A percentile compares a stretch with the other conserved stretches of the same genome.
These are phyloP conservation scores for Hippocampus zosterae DNA, from an alignment of 2,113 vertebrate genomes.

Conservation along the genomic window DNA sequence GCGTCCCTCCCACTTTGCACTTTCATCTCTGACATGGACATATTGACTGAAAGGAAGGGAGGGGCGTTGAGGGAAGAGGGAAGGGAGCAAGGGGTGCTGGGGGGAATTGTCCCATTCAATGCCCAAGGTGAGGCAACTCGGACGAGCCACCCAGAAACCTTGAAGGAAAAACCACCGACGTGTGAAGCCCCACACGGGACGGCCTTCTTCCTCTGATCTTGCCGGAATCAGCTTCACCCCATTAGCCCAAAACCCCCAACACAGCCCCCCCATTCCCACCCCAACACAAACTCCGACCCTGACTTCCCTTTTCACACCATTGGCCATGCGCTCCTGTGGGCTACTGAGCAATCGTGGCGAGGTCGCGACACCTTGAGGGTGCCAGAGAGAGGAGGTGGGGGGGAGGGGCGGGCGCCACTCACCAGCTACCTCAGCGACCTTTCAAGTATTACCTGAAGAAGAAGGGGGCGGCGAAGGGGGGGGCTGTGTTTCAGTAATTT, in stretches of 20 bases:
- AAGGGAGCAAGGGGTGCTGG: slow-evolving; percentile 50
- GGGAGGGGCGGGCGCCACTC: slow-evolving; percentile 9
- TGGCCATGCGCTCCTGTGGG: slow-evolving; percentile 24
- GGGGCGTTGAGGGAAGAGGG: slow-evolving; percentile 37
- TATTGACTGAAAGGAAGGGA: slow-evolving; percentile 68
- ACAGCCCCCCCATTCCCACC: slow-evolving; percentile 17
- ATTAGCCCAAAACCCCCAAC: slow-evolving; percentile 47
- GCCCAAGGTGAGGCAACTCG: slow-evolving; percentile 66
- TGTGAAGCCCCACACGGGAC: slow-evolving; percentile 51
- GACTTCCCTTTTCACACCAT: slow-evolving; percentile 51
- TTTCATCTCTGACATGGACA: slow-evolving; percentile 80
- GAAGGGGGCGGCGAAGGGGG: slow-evolving; percentile 17
- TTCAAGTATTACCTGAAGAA: slow-evolving; percentile 62
- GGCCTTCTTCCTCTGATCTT: slow-evolving; percentile 65
- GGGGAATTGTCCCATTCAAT: slow-evolving; percentile 57
- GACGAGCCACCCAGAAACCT: slow-evolving; percentile 57
- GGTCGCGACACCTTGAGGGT: slow-evolving; percentile 70
- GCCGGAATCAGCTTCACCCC: slow-evolving; percentile 60
- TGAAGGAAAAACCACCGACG: slow-evolving; percentile 31
- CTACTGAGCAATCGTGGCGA: slow-evolving; percentile 52
- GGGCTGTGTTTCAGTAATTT: slow-evolving; percentile 60
- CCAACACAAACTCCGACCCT: slow-evolving; percentile 23
- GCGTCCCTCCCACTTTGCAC: slow-evolving; percentile 70
- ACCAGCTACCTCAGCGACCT: slow-evolving; percentile 41
- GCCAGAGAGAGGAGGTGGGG: slow-evolving; percentile 69